phyloP scores from a whole-genome alignment of 2,888 invertebrate species.

The Orthonychiurus folsomi region DNA sequence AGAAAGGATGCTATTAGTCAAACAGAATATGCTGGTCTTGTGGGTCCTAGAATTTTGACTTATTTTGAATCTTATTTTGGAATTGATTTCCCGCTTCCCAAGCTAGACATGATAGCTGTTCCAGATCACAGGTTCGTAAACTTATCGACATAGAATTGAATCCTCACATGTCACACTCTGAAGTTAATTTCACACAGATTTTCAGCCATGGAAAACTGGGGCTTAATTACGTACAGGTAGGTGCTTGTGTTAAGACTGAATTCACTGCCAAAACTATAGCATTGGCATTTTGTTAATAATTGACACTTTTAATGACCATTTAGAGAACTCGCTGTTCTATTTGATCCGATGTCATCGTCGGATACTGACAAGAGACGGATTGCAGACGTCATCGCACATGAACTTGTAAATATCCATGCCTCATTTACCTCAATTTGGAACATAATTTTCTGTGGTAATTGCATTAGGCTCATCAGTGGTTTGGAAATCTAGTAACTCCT shows the following conservation, averaged over 20 bases:
- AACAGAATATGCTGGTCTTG: constrained; percentile 18
- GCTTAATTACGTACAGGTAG: constrained; percentile 36
- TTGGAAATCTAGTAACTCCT: constrained; percentile 48
- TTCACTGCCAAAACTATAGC: no score
- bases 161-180: no score
- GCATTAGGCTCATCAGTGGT: constrained; percentile 53
- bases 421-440: no score
- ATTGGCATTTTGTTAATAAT: no score
- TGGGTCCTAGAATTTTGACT: constrained; percentile 22
- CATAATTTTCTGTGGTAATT: constrained; percentile 3
- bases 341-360: constrained; percentile 43
- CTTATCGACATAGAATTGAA: no score
- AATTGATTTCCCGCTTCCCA: constrained; percentile 25
- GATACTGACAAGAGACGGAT: constrained; percentile 42
- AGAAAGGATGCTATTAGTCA: constrained; percentile 23
- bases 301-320: no score
- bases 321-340: constrained; percentile 47
- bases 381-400: constrained; percentile 43
- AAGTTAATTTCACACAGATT: no score
- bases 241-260: no score
- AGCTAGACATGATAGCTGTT: constrained; percentile 22
- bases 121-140: constrained; percentile 18
- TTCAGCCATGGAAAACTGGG: constrained; percentile 57
- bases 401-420: constrained; percentile 42
- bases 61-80: constrained; percentile 26